phyloP scores from a whole-genome alignment of 2,797 vertebrate genomes.

The Anabacerthia variegaticeps region DNA sequence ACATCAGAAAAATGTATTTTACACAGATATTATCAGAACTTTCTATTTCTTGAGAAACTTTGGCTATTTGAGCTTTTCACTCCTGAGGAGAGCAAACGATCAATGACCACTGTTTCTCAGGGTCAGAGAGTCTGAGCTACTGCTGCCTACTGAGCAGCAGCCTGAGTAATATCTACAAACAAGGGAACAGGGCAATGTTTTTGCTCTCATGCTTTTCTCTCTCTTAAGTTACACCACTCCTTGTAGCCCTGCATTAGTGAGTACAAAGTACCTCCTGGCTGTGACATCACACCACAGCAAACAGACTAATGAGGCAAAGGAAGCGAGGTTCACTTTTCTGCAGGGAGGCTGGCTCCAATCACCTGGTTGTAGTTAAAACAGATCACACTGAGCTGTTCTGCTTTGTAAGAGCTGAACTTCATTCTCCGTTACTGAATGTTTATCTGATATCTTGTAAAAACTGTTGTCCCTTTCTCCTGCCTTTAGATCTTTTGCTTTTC shows the following conservation, averaged over 20 bases:
- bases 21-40: neutral
- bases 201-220: slow-evolving; percentile 17
- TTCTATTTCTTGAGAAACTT: neutral
- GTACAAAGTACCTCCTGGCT: slow-evolving; percentile 8
- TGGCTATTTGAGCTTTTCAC: neutral
- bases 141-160: neutral
- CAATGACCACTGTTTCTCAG: neutral
- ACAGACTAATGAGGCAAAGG: slow-evolving; percentile 39
- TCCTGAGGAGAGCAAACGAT: neutral
- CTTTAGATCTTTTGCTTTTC: slow-evolving; percentile 65
- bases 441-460: slow-evolving; percentile 73
- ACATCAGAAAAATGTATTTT: neutral
- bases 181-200: neutral
- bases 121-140: neutral
- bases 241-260: neutral
- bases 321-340: slow-evolving; percentile 19
- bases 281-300: slow-evolving; percentile 56
- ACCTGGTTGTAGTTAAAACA: slow-evolving; percentile 68
- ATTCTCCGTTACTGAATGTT: slow-evolving; percentile 46
- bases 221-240: neutral
- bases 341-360: slow-evolving; percentile 28
- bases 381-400: slow-evolving; percentile 52
- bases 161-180: neutral
- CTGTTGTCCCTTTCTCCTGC: slow-evolving; percentile 56
- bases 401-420: slow-evolving; percentile 51